A percentile compares a stretch with the other conserved stretches of the same genome.
These are phyloP conservation scores for Fistularia tabacaria DNA, from an alignment of 2,797 vertebrate species.

Conservation along the genomic window DNA sequence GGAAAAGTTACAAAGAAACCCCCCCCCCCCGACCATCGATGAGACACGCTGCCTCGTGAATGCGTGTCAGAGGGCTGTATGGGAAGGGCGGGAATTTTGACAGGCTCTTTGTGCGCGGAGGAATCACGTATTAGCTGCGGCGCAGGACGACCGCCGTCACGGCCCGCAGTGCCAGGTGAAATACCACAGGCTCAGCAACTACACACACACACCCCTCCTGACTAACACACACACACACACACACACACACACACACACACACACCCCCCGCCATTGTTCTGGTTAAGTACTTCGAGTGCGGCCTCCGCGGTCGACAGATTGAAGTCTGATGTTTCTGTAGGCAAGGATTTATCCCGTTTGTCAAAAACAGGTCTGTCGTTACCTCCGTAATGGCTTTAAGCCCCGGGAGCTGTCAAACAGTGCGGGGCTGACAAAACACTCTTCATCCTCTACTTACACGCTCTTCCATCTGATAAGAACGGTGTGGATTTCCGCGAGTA, in stretches of 20 bases:
- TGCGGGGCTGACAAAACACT: slow-evolving; percentile 49
- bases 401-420: slow-evolving; percentile 49
- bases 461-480: slow-evolving; percentile 26
- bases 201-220: too few species aligned
- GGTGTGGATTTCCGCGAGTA: slow-evolving; percentile 48
- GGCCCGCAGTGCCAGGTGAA: slow-evolving; percentile 57
- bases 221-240: too few species aligned
- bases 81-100: slow-evolving; percentile 58
- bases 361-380: slow-evolving; percentile 57
- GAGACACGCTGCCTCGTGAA: slow-evolving; percentile 1
- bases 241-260: too few species aligned
- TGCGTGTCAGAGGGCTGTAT: too few species aligned
- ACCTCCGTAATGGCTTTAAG: slow-evolving; percentile 59
- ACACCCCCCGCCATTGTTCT: slow-evolving; percentile 51
- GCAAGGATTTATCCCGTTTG: slow-evolving; percentile 50
- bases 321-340: slow-evolving; percentile 48
- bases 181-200: slow-evolving; percentile 63
- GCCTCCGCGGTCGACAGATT: slow-evolving; percentile 64
- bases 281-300: slow-evolving; percentile 49
- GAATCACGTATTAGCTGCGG: slow-evolving; percentile 72
- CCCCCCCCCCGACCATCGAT: slow-evolving; percentile 55
- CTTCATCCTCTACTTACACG: slow-evolving; percentile 47
- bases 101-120: slow-evolving; percentile 70
- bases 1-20: slow-evolving; percentile 58
- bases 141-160: slow-evolving; percentile 63